Evolutionary conservation across 2,113 vertebrate species (phyloP).

Genomic region (Choloepus hoffmanni): DNA sequence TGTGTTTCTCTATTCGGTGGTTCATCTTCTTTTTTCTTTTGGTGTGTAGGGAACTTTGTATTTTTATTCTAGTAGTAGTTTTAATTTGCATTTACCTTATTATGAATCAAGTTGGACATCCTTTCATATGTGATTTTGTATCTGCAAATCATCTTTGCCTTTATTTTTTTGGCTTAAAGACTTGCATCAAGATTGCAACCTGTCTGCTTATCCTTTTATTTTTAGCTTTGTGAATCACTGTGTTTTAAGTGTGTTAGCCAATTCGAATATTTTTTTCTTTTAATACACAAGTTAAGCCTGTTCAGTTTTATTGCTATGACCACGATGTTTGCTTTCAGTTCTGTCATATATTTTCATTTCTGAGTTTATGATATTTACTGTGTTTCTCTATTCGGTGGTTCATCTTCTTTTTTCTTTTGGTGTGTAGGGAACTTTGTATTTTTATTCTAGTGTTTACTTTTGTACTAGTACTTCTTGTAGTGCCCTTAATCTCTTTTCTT

Average conservation of each 20-base stretch:
- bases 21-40: neutral
- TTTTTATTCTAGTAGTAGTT: neutral
- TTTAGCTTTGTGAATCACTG: neutral
- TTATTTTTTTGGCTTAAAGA: neutral
- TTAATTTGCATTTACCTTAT: neutral
- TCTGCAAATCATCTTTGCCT: neutral
- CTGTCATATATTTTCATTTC: neutral
- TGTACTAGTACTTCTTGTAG: neutral
- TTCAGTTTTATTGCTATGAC: neutral
- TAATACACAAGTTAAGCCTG: neutral
- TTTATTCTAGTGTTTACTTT: neutral
- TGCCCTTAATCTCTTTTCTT: neutral
- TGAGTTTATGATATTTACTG: neutral
- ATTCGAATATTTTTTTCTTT: slow-evolving; percentile 11
- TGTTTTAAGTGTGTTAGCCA: neutral
- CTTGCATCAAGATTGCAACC: neutral
- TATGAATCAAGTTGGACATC: neutral
- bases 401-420: neutral
- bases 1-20: neutral
- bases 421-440: neutral
- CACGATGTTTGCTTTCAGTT: neutral
- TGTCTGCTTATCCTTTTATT: no score
- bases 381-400: neutral
- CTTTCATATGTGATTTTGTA: neutral
- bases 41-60: neutral